Base-by-base conservation (phyloP, 1,140 invertebrate species). In the Zaprionus nigranus region DNA sequence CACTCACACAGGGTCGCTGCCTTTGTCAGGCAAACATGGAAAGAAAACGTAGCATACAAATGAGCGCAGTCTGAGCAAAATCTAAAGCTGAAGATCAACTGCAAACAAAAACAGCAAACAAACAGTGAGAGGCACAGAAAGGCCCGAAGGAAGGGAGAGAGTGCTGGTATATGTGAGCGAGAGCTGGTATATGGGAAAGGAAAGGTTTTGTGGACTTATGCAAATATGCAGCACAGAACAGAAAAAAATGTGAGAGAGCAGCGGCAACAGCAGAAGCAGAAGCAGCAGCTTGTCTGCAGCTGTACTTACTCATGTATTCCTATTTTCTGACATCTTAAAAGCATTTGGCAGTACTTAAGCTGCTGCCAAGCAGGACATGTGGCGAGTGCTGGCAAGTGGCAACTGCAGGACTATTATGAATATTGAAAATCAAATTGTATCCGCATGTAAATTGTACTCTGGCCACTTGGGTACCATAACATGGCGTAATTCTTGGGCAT, bases 71-170 rank as follows among this genome's bases (percentile, higher is more conserved):
- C 57, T 57, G 51, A 69, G 63, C 46, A 74, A 86, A 85, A 85
- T 86, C 82, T 34, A 24, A 65, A 76, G 71, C 83, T 73, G 61
- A 86, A 82, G 82, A 86, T 86, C 79, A 86, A 86, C 75, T 72
- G 38, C 71, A 86, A 85, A 85, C 83, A 81, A 68, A 78, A 71
- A 68, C 72, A 76, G 53, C 79, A 66, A 74, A 64, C 69, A 53
- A 30, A 43, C 40, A 28, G 12, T 20, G 3, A 34, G 30, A 34
- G 30, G 9, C 30, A 34, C 9, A 34, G 30, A 11, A 13, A 17
- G n/a, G n/a, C n/a, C n/a, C n/a, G n/a, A n/a, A n/a, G n/a, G n/a
- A n/a, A n/a, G n/a, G 13, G 12, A 49, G 38, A 12, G 28, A 15
- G 38, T 40, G 6, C 38, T 40, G 30, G 12, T 34, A 34, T 15